A percentile compares a stretch with the other conserved stretches of the same genome.
phyloP scores from a whole-genome alignment of 1,140 invertebrate genomes.

The Drosophila bocqueti region DNA sequence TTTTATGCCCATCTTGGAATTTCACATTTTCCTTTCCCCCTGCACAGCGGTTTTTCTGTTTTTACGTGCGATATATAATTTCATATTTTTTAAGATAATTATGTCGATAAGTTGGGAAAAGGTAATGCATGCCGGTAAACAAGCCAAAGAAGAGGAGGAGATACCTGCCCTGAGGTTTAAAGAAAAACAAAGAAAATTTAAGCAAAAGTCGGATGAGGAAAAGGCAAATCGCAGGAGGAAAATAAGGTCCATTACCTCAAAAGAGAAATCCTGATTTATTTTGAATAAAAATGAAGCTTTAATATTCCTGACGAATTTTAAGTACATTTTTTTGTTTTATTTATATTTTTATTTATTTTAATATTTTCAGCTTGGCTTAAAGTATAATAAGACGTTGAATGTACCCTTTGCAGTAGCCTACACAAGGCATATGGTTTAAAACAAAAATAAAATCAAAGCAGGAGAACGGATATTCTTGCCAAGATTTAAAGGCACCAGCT shows the following conservation, averaged over 20 bases:
- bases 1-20: constrained; percentile 38
- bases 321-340: not conserved
- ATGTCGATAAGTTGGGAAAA: constrained; percentile 77
- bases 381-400: not conserved
- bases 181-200: constrained; percentile 24
- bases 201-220: not conserved
- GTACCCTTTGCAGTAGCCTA: not conserved
- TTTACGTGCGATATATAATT: constrained; percentile 75
- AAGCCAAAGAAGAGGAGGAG: constrained; percentile 31
- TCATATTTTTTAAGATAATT: constrained; percentile 82
- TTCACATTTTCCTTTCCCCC: constrained; percentile 48
- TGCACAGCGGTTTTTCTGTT: constrained; percentile 24
- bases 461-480: not conserved
- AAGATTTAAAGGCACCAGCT: not conserved
- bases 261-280: not conserved
- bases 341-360: too few relatives aligned
- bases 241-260: not conserved
- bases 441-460: not conserved
- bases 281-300: too few relatives aligned
- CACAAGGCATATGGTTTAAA: not conserved
- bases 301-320: not conserved
- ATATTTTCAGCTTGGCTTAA: not conserved
- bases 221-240: not conserved
- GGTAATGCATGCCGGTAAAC: constrained; percentile 64
- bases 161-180: constrained; percentile 34